Percentiles rank a stretch among this genome's conserved stretches.
phyloP scores from a whole-genome alignment of 2,888 invertebrate species.

The Cephalotes varians region DNA sequence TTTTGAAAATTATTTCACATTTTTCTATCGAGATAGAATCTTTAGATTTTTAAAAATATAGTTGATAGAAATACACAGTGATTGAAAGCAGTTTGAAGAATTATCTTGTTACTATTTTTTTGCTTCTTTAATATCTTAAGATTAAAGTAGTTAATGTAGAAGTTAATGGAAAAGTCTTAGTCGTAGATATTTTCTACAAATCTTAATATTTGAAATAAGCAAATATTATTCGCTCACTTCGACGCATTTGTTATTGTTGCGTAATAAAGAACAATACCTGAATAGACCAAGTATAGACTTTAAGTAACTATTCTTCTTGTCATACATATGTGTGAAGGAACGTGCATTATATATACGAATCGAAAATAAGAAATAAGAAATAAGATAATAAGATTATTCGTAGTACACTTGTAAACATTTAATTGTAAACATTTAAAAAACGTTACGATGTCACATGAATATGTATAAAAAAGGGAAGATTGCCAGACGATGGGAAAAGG shows the following conservation, averaged over 20 bases:
- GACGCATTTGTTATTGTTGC: too few relatives aligned
- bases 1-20: background rate
- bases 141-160: background rate
- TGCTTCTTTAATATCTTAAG: background rate
- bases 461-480: background rate
- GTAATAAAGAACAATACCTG: too few relatives aligned
- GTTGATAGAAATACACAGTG: background rate
- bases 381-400: too few relatives aligned
- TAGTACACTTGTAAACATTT: background rate
- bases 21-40: background rate
- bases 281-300: background rate
- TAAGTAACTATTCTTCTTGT: background rate
- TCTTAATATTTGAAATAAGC: too few relatives aligned
- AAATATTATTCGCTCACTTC: too few relatives aligned
- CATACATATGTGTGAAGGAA: background rate
- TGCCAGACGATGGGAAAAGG: slow-evolving; percentile 24
- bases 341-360: background rate
- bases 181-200: background rate
- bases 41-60: background rate
- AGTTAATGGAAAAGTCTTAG: background rate
- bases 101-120: background rate
- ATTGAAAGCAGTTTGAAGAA: background rate
- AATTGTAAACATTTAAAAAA: background rate
- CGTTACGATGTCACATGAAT: background rate
- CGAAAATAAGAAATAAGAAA: background rate